Evolutionary conservation across 2,797 vertebrate genomes (phyloP), one percentile per base, ranked within the genome.

Genomic region (Leucoraja ocellata): DNA sequence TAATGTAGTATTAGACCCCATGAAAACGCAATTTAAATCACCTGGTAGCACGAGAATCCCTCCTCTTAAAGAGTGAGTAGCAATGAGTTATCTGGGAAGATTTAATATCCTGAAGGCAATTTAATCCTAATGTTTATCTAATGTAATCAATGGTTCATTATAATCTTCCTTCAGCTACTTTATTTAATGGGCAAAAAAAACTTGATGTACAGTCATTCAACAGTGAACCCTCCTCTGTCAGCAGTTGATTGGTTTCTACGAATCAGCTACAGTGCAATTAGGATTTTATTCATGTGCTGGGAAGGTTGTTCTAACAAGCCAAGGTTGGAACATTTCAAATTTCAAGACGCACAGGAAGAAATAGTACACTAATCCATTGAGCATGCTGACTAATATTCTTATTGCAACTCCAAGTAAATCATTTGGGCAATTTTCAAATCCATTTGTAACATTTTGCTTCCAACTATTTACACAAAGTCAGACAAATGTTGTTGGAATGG

Each of bases 61-160:
- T 86, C n/a, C 2, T 86, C 58, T 58, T 11, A 58, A 10, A 81
- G 54, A n/a, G n/a, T 63, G 58, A 13, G 32, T 39, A 73, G 32
- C 68, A 61, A 46, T 23, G 61, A 39, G 4, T 23, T 65, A 68
- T 11, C 71, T 54, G 39, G 39, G 73, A 74, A 74, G 90, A 58
- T 58, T 76, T 54, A 92, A 73, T 28, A 76, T 92, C 39, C n/a
- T 39, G 25, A 92, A 92, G n/a, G 39, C 23, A 74, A 74, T 58
- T 54, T 76, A 74, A 91, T 25, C 90, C 10, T 54, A 74, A 54
- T 92, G 90, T 76, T 92, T 92, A 92, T 92, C 46, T 92, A 92
- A 46, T 92, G 71, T 74, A 76, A 92, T 92, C 90, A 91, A 74
- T 74, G 39, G 23, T 54, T 28, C 68, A 91, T 23, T 74, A 91